These are phyloP conservation scores for Eretmochelys imbricata DNA, from an alignment of 2,113 vertebrate species.

Conservation along the genomic window DNA sequence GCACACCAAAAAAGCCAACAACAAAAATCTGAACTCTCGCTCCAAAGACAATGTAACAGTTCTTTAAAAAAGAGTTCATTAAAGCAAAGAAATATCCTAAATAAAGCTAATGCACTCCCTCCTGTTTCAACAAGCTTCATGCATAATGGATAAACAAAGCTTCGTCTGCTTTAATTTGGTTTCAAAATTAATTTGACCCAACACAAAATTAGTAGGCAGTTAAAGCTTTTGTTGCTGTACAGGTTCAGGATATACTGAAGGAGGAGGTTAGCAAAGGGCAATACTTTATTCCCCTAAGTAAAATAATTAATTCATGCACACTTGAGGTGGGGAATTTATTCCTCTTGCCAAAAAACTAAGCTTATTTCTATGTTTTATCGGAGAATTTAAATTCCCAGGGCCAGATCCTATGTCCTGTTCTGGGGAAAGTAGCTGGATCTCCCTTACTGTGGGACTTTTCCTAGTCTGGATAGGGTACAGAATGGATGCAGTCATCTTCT, in stretches of 20 bases:
- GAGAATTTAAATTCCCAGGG: neutral
- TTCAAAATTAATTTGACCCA: conserved; percentile 79
- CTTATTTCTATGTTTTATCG: conserved; percentile 8
- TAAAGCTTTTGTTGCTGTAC: conserved; percentile 67
- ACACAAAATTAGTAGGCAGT: conserved; percentile 78
- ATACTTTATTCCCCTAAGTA: conserved; percentile 37
- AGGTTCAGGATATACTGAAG: conserved; percentile 62
- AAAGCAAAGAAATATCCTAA: conserved; percentile 66
- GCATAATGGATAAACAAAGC: conserved; percentile 79
- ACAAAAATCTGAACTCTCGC: conserved; percentile 16
- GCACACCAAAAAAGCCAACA: neutral
- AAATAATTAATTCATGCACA: conserved; percentile 52
- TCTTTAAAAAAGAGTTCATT: conserved; percentile 61
- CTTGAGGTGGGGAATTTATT: neutral
- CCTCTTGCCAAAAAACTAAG: conserved; percentile 1
- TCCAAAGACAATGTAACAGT: conserved; percentile 43
- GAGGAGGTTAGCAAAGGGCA: conserved; percentile 38
- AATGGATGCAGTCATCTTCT: neutral
- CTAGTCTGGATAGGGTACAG: neutral
- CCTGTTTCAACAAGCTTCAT: conserved; percentile 72
- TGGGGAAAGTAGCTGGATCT: neutral
- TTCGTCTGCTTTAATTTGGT: conserved; percentile 77
- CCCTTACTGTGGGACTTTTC: neutral
- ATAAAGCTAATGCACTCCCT: conserved; percentile 65
- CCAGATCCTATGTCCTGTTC: neutral